A percentile compares a stretch with the other conserved stretches of the same genome.
Conservation (phyloP, 2,888 invertebrate species). For the Mechanitis messenoides region DNA sequence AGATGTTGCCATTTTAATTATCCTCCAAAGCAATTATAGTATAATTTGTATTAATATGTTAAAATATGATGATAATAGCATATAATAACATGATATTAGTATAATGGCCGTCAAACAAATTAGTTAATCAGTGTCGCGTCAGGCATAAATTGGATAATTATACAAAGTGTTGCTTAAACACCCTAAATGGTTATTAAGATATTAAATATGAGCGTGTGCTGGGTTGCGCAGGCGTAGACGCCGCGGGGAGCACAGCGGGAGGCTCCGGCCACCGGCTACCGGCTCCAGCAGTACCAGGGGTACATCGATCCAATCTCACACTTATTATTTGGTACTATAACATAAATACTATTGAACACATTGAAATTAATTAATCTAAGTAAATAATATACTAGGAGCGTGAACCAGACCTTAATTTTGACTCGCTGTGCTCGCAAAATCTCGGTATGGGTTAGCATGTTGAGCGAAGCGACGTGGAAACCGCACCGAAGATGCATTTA, state of each 20-base stretch:
- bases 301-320: constrained; percentile 50
- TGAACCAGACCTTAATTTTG: too few species aligned
- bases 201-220: constrained; percentile 58
- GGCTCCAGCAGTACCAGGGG: constrained; percentile 34
- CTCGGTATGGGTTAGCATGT: too few species aligned
- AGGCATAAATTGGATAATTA: constrained; percentile 57
- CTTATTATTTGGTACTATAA: not conserved
- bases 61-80: constrained; percentile 9
- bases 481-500: too few species aligned
- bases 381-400: too few species aligned
- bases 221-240: constrained; percentile 40
- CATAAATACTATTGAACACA: not conserved
- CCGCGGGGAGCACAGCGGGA: constrained; percentile 66
- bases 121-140: constrained; percentile 40
- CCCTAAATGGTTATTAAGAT: constrained; percentile 72
- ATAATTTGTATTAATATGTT: not conserved
- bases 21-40: not conserved
- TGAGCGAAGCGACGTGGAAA: too few species aligned
- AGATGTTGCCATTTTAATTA: not conserved
- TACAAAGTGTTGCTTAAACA: constrained; percentile 56
- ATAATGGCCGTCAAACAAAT: constrained; percentile 27
- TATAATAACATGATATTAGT: constrained; percentile 12
- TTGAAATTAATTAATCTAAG: too few species aligned
- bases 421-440: too few species aligned
- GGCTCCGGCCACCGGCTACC: constrained; percentile 47